Percentiles rank a stretch among this genome's conserved stretches.
Conservation (phyloP, 2,113 vertebrate genomes). For the Oceanites oceanicus region DNA sequence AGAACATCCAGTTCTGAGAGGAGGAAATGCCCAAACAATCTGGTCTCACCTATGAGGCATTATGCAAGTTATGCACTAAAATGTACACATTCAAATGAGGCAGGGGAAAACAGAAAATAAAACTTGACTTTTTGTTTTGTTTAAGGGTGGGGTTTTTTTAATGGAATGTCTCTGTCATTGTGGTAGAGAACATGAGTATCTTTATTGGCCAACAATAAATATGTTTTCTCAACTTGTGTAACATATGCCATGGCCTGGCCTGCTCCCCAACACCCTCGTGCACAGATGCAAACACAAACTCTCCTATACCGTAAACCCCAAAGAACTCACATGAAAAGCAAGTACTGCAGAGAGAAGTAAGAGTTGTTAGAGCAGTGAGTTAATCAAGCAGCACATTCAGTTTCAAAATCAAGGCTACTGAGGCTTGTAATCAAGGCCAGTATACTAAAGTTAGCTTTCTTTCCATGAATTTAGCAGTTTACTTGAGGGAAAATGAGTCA, state of each 20-base stretch:
- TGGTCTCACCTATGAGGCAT: neutral
- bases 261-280: neutral
- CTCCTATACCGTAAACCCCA: neutral
- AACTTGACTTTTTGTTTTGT: neutral
- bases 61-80: neutral
- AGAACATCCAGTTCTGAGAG: neutral
- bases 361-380: conserved; percentile 15
- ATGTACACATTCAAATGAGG: neutral
- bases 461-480: conserved; percentile 5
- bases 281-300: neutral
- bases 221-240: neutral
- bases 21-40: neutral
- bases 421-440: neutral
- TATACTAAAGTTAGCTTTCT: conserved; percentile 21
- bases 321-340: neutral
- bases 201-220: neutral
- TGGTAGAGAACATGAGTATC: neutral
- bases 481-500: conserved; percentile 37
- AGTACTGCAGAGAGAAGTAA: neutral
- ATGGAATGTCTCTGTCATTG: neutral
- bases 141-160: neutral
- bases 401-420: conserved; percentile 17
- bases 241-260: neutral
- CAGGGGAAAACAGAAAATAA: neutral
- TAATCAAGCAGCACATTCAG: conserved; percentile 29